Evolutionary conservation across 2,888 invertebrate species (phyloP).

Genomic region (Cataglyphis altisquamis): DNA sequence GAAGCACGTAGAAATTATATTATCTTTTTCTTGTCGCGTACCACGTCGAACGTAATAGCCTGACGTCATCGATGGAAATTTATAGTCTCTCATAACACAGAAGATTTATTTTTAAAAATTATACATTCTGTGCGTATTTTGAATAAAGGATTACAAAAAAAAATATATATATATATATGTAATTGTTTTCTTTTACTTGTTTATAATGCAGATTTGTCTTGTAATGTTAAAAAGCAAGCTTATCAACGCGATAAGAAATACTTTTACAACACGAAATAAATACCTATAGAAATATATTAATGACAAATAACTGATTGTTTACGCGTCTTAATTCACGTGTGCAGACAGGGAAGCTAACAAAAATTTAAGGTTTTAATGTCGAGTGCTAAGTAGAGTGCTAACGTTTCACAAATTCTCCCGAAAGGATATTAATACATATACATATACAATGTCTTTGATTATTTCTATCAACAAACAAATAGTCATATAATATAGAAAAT

Average conservation of each 20-base stretch:
- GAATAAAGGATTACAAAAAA: conserved; percentile 21
- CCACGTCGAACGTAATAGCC: conserved; percentile 74
- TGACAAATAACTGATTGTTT: background rate
- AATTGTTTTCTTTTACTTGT: background rate
- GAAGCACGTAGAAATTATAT: conserved; percentile 75
- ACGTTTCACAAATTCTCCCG: background rate
- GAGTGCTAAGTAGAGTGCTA: background rate
- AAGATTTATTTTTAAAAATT: conserved; percentile 48
- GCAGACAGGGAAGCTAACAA: background rate
- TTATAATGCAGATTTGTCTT: conserved; percentile 2
- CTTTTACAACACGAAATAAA: background rate
- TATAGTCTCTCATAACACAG: conserved; percentile 60
- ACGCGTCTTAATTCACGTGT: background rate
- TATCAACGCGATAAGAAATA: background rate
- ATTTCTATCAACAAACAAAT: background rate
- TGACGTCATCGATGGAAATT: conserved; percentile 74
- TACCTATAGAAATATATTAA: background rate
- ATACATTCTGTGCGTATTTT: conserved; percentile 3
- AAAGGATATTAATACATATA: background rate
- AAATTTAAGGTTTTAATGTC: background rate
- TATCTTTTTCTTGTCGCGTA: conserved; percentile 75
- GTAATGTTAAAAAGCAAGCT: background rate
- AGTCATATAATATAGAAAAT: background rate
- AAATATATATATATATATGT: background rate
- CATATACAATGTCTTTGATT: background rate